These are phyloP conservation scores for Hylaeus volcanicus DNA, from an alignment of 1,140 invertebrate species.

Conservation along the genomic window DNA sequence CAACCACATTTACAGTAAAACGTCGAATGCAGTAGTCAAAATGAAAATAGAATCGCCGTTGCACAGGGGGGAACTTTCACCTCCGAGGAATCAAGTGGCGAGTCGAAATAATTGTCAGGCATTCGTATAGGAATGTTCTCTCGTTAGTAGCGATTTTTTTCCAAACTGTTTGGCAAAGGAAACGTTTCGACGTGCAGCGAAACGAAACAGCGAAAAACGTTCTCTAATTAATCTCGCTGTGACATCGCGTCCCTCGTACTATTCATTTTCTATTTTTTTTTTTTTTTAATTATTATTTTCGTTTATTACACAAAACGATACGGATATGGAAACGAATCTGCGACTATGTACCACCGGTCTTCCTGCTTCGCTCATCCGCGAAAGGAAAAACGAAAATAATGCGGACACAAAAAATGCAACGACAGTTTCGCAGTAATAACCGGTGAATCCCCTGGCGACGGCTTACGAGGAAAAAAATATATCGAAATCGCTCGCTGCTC, in stretches of 20 bases:
- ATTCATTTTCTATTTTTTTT: too few species aligned
- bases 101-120: too few species aligned
- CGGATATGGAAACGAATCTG: neutral
- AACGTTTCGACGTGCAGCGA: neutral
- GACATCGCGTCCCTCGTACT: too few species aligned
- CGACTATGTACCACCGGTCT: neutral
- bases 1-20: too few species aligned
- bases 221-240: slow-evolving; percentile 12
- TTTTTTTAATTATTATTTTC: neutral
- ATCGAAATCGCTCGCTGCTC: neutral
- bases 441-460: neutral
- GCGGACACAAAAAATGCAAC: neutral
- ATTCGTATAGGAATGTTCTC: too few species aligned
- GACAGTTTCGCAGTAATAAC: slow-evolving; percentile 12
- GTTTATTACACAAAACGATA: slow-evolving; percentile 8
- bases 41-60: too few species aligned
- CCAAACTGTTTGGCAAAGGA: too few species aligned
- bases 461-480: slow-evolving; percentile 20
- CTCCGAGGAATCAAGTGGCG: too few species aligned
- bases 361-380: too few species aligned
- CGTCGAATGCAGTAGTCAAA: too few species aligned
- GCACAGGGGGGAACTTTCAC: too few species aligned
- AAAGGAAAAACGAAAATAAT: neutral
- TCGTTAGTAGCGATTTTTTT: neutral
- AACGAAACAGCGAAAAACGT: neutral